Evolutionary conservation across 2,888 invertebrate species (phyloP), one percentile per base, ranked within the genome.

Genomic region (Phortica magna): DNA sequence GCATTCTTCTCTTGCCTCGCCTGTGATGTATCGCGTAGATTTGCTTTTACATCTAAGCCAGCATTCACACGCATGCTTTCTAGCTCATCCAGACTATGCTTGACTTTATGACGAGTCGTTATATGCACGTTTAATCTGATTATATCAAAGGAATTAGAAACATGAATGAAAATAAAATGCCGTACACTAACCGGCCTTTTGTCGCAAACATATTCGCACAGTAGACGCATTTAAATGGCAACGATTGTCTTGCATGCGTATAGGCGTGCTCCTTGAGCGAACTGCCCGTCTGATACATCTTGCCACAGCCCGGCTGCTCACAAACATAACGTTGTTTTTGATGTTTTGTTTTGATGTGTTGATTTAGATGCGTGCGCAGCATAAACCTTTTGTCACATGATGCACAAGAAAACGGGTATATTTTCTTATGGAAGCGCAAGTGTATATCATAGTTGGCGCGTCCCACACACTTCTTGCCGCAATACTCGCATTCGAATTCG

Each of bases 151-250:
- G 1, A 22, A 61, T n/a, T n/a, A 61, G 9, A 12, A 4, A 48
- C 22, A 71, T 48, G 5, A 71, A 14, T 53, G 2, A 12, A 65
- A 65, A 65, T 48, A 9, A n/a, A 53, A 7, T n/a, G n/a, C 17
- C 6, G 0, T 61, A 17, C 2, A 65, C 81, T 76, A 43, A 82
- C 83, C 78, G 76, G 39, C 80, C 79, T 59, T 78, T 82, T 17
- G 79, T 74, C 2, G 82, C 74, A 70, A 73, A 80, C 67, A 73
- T 79, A 59, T 77, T 79, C 9, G 70, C 72, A 57, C 83, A 83
- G 78, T 83, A 82, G 59, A 77, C 78, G 42, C 82, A 83, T 42
- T 76, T 71, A 74, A 76, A 83, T 4, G 83, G 83, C 80, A 83
- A 73, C n/a, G 72, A 67, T 19, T 77, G 31, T 31, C 31, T 80